phyloP scores from a whole-genome alignment of 2,113 vertebrate genomes.

The Neoarius graeffei region DNA sequence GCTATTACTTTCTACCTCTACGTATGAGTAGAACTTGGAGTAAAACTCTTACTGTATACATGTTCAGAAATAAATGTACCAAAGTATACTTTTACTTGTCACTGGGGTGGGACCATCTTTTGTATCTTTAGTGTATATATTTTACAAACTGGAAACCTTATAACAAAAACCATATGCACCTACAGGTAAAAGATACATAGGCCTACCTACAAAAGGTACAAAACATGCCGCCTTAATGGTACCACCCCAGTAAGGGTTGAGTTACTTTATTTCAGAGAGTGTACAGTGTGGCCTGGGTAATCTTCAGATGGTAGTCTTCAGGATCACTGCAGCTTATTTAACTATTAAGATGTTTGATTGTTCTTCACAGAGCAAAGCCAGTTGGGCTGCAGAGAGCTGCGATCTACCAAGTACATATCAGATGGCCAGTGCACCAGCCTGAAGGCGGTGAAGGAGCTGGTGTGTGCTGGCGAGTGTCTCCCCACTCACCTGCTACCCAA shows the following conservation, averaged over 20 bases:
- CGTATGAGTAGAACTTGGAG: too few species aligned
- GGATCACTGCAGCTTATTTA: too few species aligned
- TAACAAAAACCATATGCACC: background rate
- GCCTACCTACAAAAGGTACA: background rate
- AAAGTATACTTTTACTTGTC: background rate
- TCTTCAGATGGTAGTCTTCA: background rate
- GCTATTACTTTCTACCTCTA: background rate
- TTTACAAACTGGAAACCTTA: background rate
- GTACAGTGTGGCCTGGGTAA: background rate
- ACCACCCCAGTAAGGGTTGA: background rate
- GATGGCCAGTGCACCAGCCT: slow-evolving; percentile 94
- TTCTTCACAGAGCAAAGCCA: slow-evolving; percentile 77
- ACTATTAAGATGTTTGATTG: background rate
- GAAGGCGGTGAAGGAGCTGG: slow-evolving; percentile 90
- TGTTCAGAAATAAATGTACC: background rate
- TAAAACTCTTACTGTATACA: background rate
- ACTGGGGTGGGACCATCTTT: background rate
- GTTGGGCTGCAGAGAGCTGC: slow-evolving; percentile 88
- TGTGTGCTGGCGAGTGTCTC: slow-evolving; percentile 93
- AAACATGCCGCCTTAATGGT: background rate
- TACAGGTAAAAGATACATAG: background rate
- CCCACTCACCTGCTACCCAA: slow-evolving; percentile 89
- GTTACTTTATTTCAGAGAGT: background rate
- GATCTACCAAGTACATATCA: slow-evolving; percentile 94
- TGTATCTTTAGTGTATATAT: background rate